These are phyloP conservation scores for Drosophila ohnishii DNA, from an alignment of 1,140 invertebrate genomes.

Conservation along the genomic window DNA sequence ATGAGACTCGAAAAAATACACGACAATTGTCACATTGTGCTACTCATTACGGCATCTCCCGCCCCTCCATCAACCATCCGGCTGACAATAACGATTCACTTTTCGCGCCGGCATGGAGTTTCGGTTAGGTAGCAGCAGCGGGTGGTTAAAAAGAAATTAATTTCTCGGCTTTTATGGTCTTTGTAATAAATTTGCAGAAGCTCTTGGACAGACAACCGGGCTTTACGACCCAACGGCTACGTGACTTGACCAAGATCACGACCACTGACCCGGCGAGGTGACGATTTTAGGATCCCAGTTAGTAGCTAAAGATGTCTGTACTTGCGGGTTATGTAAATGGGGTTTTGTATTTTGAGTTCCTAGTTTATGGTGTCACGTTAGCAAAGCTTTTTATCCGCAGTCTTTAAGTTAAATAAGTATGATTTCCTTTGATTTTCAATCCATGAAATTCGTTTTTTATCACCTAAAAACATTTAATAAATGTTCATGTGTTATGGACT, in stretches of 20 bases:
- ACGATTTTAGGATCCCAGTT: slow-evolving; percentile 24
- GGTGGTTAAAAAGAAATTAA: slow-evolving; percentile 52
- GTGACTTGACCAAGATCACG: slow-evolving; percentile 45
- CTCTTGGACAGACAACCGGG: slow-evolving; percentile 25
- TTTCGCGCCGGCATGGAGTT: slow-evolving; percentile 12
- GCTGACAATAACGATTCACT: slow-evolving; percentile 41
- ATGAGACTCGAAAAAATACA: slow-evolving; percentile 54
- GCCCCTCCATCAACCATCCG: slow-evolving; percentile 26
- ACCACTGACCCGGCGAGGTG: slow-evolving; percentile 44
- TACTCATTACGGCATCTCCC: slow-evolving; percentile 71
- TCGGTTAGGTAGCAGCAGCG: slow-evolving; percentile 20
- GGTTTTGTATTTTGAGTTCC: slow-evolving; percentile 5
- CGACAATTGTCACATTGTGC: slow-evolving; percentile 76
- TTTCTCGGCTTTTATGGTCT: slow-evolving; percentile 40
- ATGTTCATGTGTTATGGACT: not conserved
- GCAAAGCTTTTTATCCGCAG: not conserved
- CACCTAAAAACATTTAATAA: slow-evolving; percentile 4
- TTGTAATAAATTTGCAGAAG: slow-evolving; percentile 35
- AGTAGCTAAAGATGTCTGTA: slow-evolving; percentile 11
- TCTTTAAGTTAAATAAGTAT: not conserved
- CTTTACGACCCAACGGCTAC: slow-evolving; percentile 41
- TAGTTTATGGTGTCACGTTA: slow-evolving; percentile 14
- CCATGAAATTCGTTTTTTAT: not conserved
- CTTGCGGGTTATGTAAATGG: slow-evolving; percentile 22
- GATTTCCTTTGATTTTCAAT: not conserved